Percentiles rank a stretch among this genome's conserved stretches.
Evolutionary conservation across 2,113 vertebrate species (phyloP).

Genomic region (Dromaius novaehollandiae): DNA sequence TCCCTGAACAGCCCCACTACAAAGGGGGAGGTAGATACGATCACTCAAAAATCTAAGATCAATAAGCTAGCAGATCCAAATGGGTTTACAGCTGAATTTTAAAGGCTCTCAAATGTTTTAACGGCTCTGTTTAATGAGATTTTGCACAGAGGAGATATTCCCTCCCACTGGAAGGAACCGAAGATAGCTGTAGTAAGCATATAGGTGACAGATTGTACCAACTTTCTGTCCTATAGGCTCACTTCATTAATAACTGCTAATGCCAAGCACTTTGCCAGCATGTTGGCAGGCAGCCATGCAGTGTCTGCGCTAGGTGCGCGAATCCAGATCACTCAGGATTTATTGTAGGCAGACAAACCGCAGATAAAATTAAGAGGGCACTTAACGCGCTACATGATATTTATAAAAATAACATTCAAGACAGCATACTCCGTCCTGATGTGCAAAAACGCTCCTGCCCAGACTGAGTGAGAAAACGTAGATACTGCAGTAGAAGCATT

Average conservation of each 20-base stretch:
- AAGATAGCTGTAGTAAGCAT: background rate
- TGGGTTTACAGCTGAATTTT: background rate
- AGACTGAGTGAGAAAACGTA: accelerated
- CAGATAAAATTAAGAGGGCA: background rate
- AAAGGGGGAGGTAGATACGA: background rate
- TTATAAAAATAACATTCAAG: background rate
- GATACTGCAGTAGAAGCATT: background rate
- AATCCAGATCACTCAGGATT: background rate
- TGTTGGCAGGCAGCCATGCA: accelerated
- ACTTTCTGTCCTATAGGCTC: background rate
- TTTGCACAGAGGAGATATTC: background rate
- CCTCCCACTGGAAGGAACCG: background rate
- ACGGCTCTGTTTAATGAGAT: background rate
- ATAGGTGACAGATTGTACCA: background rate
- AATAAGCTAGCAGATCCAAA: background rate
- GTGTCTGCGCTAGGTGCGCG: background rate
- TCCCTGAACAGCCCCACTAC: background rate
- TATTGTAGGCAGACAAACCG: background rate
- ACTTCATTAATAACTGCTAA: background rate
- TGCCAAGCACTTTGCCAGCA: accelerated
- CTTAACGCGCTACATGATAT: background rate
- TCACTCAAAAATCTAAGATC: background rate
- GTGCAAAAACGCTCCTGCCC: background rate
- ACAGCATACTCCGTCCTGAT: background rate
- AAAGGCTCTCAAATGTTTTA: background rate